These are phyloP conservation scores for Chaitophorus viminalis DNA, from an alignment of 2,888 invertebrate species.

Conservation along the genomic window DNA sequence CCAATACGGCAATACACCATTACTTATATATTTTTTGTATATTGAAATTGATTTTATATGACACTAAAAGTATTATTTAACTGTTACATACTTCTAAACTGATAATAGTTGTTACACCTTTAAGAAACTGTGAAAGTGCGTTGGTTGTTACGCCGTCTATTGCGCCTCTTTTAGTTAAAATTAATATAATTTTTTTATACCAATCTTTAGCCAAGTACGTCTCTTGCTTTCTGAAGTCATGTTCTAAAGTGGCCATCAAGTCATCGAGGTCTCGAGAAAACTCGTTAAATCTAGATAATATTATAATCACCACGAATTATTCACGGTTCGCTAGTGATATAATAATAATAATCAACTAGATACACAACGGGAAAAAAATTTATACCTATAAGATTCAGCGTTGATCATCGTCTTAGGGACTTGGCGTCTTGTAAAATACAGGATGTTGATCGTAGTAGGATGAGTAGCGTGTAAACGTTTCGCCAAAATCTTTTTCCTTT, in stretches of 20 bases:
- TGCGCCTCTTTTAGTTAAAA: constrained; percentile 65
- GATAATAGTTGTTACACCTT: constrained; percentile 41
- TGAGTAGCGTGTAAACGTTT: constrained; percentile 46
- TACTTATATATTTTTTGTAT: no score
- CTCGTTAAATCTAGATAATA: constrained; percentile 46
- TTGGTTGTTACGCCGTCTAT: constrained; percentile 1
- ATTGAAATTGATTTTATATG: neutral
- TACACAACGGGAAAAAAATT: neutral
- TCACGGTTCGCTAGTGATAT: no score
- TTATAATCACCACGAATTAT: no score
- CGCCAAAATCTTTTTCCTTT: constrained; percentile 30
- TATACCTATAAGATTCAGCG: constrained; percentile 41
- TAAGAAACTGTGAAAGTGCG: constrained; percentile 33
- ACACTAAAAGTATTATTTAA: no score
- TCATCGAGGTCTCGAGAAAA: constrained; percentile 64
- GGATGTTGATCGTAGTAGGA: constrained; percentile 42
- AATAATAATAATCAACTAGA: no score
- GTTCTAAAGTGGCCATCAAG: constrained; percentile 66
- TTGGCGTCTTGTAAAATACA: constrained; percentile 49
- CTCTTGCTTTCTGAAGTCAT: constrained; percentile 67
- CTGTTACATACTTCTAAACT: constrained; percentile 32
- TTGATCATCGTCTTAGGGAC: constrained; percentile 52
- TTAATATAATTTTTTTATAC: constrained; percentile 68
- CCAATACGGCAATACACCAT: no score
- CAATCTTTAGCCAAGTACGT: constrained; percentile 68